Evolutionary conservation across 2,113 vertebrate species (phyloP).

Genomic region (Mirounga angustirostris): DNA sequence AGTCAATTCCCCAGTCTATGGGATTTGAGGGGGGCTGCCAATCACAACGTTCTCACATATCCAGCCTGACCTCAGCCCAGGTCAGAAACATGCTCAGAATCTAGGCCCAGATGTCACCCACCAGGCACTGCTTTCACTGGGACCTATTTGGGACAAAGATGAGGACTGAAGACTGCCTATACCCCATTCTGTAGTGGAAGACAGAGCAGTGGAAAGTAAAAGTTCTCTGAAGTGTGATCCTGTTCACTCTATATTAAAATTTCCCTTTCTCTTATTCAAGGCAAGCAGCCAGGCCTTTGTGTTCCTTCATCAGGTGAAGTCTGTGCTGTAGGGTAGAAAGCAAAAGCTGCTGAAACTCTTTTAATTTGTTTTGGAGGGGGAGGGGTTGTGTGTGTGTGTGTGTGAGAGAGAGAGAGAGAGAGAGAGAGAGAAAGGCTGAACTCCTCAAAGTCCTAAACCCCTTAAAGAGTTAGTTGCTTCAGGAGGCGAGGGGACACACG

Average conservation of each 20-base stretch:
- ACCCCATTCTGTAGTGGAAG: not conserved
- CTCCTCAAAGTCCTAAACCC: not conserved
- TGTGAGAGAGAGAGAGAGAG: too few species aligned
- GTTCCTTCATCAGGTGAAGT: not conserved
- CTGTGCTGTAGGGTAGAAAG: not conserved
- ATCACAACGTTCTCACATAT: not conserved
- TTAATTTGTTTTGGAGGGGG: not conserved
- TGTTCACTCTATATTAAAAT: not conserved
- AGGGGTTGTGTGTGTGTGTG: too few species aligned
- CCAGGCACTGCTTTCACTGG: not conserved
- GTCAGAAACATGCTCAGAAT: not conserved
- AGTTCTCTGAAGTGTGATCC: not conserved
- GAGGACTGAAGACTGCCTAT: not conserved
- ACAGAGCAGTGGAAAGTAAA: not conserved
- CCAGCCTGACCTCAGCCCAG: not conserved
- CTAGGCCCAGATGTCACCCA: not conserved
- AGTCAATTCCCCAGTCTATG: not conserved
- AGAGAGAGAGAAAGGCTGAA: not conserved
- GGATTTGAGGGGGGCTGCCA: not conserved
- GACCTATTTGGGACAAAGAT: not conserved
- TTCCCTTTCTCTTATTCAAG: not conserved
- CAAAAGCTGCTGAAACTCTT: not conserved
- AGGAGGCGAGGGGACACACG: not conserved
- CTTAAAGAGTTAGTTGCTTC: not conserved
- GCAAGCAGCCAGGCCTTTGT: not conserved